Evolutionary conservation across 2,888 invertebrate genomes (phyloP).

Genomic region (Troides helena): DNA sequence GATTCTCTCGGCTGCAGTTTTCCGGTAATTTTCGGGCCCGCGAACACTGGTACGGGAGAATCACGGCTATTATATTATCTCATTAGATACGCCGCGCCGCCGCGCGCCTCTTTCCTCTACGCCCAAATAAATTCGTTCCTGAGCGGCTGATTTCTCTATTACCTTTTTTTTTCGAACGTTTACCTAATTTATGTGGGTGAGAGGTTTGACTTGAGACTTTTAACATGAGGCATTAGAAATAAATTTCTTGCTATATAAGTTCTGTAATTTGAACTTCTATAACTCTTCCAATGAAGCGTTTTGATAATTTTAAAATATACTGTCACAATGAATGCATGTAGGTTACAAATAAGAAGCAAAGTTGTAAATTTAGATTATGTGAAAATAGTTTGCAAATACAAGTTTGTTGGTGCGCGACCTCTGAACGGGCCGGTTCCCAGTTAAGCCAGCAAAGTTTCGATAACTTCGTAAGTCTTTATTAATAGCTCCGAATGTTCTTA

Average conservation of each 20-base stretch:
- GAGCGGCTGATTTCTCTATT: conserved; percentile 62
- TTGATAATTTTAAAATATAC: too few relatives aligned
- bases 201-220: conserved; percentile 13
- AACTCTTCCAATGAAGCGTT: too few relatives aligned
- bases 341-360: conserved; percentile 23
- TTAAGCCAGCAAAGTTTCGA: conserved; percentile 65
- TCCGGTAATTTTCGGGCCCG: conserved; percentile 69
- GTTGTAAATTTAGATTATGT: conserved; percentile 64
- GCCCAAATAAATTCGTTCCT: conserved; percentile 71
- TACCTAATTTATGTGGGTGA: conserved; percentile 33
- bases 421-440: conserved; percentile 60
- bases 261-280: background rate
- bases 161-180: conserved; percentile 47
- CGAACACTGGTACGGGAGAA: conserved; percentile 65
- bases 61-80: conserved; percentile 79
- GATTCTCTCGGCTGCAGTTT: conserved; percentile 65
- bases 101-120: conserved; percentile 60
- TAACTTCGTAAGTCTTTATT: conserved; percentile 75
- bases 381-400: conserved; percentile 70
- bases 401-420: conserved; percentile 74
- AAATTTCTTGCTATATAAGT: background rate
- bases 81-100: conserved; percentile 74
- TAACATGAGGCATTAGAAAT: background rate
- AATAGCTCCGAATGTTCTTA: conserved; percentile 67
- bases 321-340: too few relatives aligned